Evolutionary conservation across 2,888 invertebrate species (phyloP), one percentile per base, ranked within the genome.

Genomic region (Troides aeacus): DNA sequence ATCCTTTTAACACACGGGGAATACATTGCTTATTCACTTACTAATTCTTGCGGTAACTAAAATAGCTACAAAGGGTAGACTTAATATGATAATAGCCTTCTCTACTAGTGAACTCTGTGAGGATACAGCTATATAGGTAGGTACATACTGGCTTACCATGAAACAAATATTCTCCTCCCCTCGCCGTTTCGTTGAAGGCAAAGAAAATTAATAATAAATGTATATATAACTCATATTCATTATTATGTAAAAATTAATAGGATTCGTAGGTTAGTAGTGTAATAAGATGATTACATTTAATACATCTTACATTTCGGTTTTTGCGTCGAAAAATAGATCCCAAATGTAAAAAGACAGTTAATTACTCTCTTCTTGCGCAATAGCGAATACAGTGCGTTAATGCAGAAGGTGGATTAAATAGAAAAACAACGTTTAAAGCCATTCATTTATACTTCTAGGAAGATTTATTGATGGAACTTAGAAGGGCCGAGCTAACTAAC

Each of bases 401-500:
- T 39, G 39, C 42, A 30, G 53, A 24, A 60, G 10, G 53, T 56
- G 62, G 30, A 57, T 5, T 46, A 4, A 10, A 17, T 24, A 36
- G 53, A n/a, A 50, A 66, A 63, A 63, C 66, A 62, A 68, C 36
- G 46, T 65, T 66, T 36, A 58, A 62, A 56, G n/a, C 4, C 62
- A 64, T 71, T 76, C 76, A 72, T 75, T 78, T 77, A 76, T 67
- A 74, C 63, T 74, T 75, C 77, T 71, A 64, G 72, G 74, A 77
- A 77, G 76, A 76, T 74, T 79, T 77, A 74, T 76, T 80, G 76
- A 82, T 83, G 83, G 84, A 85, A 84, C 84, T 85, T 79, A 80
- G 81, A 80, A 79, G 76, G 73, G 74, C 73, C 74, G 77, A 75
- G 76, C 77, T 81, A 78, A 80, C 77, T 81, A 78, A 80, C 81